Evolutionary conservation across 2,888 invertebrate genomes (phyloP), one percentile per base, ranked within the genome.

Genomic region (Mesoligia furuncula): DNA sequence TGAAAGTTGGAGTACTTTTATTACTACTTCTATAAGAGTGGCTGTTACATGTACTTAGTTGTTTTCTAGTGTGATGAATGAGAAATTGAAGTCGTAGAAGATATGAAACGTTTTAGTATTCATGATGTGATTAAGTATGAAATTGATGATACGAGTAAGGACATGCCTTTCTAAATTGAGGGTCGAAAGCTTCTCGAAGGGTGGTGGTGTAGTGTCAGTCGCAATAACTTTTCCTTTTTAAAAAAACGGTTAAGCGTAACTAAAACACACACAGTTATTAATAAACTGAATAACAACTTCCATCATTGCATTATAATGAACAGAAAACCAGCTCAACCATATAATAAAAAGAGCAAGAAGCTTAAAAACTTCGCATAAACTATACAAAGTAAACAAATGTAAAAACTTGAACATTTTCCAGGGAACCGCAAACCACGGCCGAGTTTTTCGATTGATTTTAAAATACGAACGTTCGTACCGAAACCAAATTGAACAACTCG

Each of bases 401-500:
- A 70, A 72, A 78, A 66, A 67, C 73, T 84, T 72, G 20, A 86
- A 79, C 27, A 66, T 69, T 75, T 80, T 51, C 39, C 71, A 74
- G 48, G 31, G 65, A 77, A 87, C 87, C 77, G 64, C 85, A 77
- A 72, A 74, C 73, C 74, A 42, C 82, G 59, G 65, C 48, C 66
- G 75, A 68, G 66, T 51, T 17, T 73, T 81, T 64, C 65, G 59
- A 86, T 85, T 87, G 85, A 87, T 87, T 86, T 87, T 82, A 79
- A 85, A 87, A 85, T 77, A 72, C 87, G 73, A 64, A 20, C 74
- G 74, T 72, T 80, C 65, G 69, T 57, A 65, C 75, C 73, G 45
- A 83, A 72, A 78, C 80, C 69, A 65, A 83, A 85, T 85, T 75
- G 73, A 72, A 77, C 85, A 87, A 85, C 83, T 87, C 77, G 83